Evolutionary conservation across 1,140 invertebrate genomes (phyloP), one percentile per base, ranked within the genome.

Genomic region (Bombus polaris): DNA sequence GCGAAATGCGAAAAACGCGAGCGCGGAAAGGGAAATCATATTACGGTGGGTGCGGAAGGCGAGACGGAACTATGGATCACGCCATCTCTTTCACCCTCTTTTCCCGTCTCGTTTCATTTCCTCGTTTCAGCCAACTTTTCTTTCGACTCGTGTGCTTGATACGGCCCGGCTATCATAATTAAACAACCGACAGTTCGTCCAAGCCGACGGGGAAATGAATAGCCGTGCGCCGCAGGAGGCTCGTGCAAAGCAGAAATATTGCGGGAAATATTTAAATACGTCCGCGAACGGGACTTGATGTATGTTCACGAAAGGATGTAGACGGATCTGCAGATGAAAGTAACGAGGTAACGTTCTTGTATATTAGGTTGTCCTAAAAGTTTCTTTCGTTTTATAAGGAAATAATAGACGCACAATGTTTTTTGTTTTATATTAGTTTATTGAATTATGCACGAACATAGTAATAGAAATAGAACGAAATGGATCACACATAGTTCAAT

Each of bases 161-260:
- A 35, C 35, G 25, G 37, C 18, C 18, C 37, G 15, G 5, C 57
- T 62, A 47, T 81, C 37, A 39, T 71, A 42, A 81, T 81, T 59
- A 72, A 59, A 81, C 47, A 81, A 72, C 44, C 25, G 37, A 72
- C 72, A 37, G 57, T 77, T 77, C 59, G 70, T 35, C 83, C 53
- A 3, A 65, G 71, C 37, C 68, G 35, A 35, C 35, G 15, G 47
- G 47, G 44, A 42, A 71, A 70, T 72, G 65, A 72, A 81, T 79
- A 66, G 32, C 39, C 37, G 15, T 22, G 39, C 12, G 76, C 25
- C 8, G n/a, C 3, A 15, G 37, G 47, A 9, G n/a, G 9, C n/a
- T n/a, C 28, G 72, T 32, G 18, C 42, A 53, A 47, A 73, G n/a
- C 18, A 4, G 22, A 37, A 35, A 37, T 25, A 18, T 39, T 15